Base-by-base conservation (phyloP, 1,140 invertebrate genomes). In the Drosophila murphyi region DNA sequence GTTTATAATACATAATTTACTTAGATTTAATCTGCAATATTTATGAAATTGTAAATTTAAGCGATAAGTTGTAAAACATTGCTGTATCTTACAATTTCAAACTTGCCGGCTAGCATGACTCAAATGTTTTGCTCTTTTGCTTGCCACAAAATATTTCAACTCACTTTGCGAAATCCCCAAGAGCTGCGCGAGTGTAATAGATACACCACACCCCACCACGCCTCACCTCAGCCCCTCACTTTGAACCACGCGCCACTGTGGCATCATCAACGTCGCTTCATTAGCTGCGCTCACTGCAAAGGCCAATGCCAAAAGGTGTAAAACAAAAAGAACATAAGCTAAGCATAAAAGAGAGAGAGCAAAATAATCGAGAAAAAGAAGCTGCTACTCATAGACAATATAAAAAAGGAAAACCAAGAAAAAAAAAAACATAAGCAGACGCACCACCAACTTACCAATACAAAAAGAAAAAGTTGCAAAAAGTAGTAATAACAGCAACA, bases 291-390 rank as follows among this genome's bases (percentile, higher is more conserved):
- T 77, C 76, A 56, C 71, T 86, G 72, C 65, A 80, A 88, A 83
- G 80, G 82, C 83, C 80, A 87, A 88, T 88, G 83, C 82, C 83
- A 88, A 79, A 87, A 87, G 82, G 82, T 88, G 82, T 55, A 75
- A 70, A 75, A 75, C 55, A 78, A 75, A 71, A 70, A 31, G 29
- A 39, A 29, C 28, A 32, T 71, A 75, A 86, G 62, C 61, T 74
- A 57, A 70, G 57, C 60, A 45, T 60, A 12, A 45, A 57, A 62
- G 28, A 47, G 56, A 32, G 28, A 60, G 48, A 39, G 45, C 7
- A 8, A 10, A 37, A 51, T 37, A 6, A 39, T 39, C 10, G 34
- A 20, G 4, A 43, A 5, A 29, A 54, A 64, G 45, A 57, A 55
- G 62, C 65, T 74, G 32, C 67, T 82, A 54, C 72, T 82, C 75